phyloP scores from a whole-genome alignment of 2,113 vertebrate species.

The Boleophthalmus pectinirostris region DNA sequence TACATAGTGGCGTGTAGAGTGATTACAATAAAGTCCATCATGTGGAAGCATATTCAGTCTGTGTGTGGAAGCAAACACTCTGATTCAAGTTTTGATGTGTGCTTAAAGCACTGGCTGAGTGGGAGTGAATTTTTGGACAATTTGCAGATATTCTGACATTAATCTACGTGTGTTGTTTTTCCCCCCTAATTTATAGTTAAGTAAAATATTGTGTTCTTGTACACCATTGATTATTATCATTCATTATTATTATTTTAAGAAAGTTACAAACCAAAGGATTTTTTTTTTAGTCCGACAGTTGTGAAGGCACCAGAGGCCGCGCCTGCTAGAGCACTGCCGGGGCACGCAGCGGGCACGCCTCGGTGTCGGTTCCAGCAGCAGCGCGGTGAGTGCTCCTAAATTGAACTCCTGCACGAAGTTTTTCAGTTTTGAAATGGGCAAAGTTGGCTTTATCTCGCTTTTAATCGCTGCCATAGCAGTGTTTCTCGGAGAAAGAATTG shows the following conservation, averaged over 20 bases:
- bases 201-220: neutral
- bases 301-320: conserved; percentile 23
- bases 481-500: conserved; percentile 65
- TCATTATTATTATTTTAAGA: neutral
- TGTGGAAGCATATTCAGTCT: neutral
- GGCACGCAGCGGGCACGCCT: neutral
- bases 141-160: neutral
- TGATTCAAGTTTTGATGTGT: conserved; percentile 5
- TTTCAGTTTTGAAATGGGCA: conserved; percentile 58
- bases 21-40: conserved; percentile 9
- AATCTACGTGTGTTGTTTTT: neutral
- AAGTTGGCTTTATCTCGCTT: conserved; percentile 41
- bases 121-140: neutral
- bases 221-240: no score
- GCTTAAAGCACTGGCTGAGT: neutral
- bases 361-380: neutral
- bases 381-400: fast-evolving
- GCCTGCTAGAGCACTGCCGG: neutral
- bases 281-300: neutral
- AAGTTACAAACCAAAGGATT: neutral
- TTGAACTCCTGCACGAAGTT: neutral
- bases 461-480: conserved; percentile 45
- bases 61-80: neutral
- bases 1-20: neutral
- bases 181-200: neutral